Conservation (phyloP, 2,797 vertebrate genomes). For the Molossus alvarezi region DNA sequence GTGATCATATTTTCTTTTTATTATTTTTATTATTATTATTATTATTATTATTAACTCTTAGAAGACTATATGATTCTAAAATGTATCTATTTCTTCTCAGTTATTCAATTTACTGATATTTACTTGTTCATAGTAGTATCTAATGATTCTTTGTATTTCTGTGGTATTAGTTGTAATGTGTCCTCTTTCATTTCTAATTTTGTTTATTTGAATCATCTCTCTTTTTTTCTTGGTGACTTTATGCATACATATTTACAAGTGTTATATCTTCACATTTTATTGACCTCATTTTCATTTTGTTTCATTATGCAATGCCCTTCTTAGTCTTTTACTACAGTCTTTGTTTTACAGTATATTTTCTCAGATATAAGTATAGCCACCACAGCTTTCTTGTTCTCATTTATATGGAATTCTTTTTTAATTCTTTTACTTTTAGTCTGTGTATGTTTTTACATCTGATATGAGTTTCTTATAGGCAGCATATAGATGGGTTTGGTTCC, state of each 20-base stretch:
- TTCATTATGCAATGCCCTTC: not conserved
- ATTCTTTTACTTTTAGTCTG: not conserved
- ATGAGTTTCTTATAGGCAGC: not conserved
- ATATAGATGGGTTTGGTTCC: not conserved
- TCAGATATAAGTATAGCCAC: not conserved
- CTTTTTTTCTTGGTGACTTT: not conserved
- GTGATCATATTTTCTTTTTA: not conserved
- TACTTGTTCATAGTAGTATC: not conserved
- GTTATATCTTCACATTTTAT: not conserved
- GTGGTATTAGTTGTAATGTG: not conserved
- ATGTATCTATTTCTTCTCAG: not conserved
- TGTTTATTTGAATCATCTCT: not conserved
- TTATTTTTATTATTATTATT: not conserved
- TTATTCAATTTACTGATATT: not conserved
- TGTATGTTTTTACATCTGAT: not conserved
- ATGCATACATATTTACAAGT: not conserved
- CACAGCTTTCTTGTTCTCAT: not conserved
- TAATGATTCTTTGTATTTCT: not conserved
- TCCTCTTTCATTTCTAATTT: not conserved
- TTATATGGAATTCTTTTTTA: not conserved
- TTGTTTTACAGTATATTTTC: not conserved
- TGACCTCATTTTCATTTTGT: not conserved
- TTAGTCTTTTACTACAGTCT: not conserved
- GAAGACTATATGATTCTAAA: not conserved
- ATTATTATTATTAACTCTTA: not conserved